Evolutionary conservation across 1,140 invertebrate species (phyloP), one percentile per base, ranked within the genome.

Genomic region (Atopsyche davidsoni): DNA sequence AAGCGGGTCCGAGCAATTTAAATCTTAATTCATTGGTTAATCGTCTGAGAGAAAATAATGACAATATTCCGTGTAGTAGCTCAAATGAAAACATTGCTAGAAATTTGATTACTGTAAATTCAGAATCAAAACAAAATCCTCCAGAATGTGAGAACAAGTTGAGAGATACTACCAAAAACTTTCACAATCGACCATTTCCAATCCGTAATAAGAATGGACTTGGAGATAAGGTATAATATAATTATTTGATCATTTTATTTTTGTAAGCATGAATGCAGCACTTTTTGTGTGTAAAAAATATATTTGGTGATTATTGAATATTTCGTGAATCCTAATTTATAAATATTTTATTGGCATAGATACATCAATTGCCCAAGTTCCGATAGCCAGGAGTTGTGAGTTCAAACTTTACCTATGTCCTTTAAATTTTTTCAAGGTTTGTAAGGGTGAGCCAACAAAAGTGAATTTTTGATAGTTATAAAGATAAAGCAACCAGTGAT

Each of bases 1-100:
- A 40, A 39, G 32, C 52, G 14, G 49, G 50, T 43, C 55, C 54
- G n/a, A 55, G 53, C 17, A 39, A 28, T 44, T 39, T 38, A 16
- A 34, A 25, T 21, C 22, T 42, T 10, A 43, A 43, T 13, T 40
- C 16, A 16, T 31, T 31, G 4, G 19, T 28, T 17, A 40, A 44
- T 48, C 49, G 39, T n/a, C 32, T 53, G 44, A 52, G 28, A 40
- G 50, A 28, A 23, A 46, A 28, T 13, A 46, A 52, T 46, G 43
- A 39, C 19, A 52, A 52, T 16, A 23, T 46, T 3, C 23, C 24
- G 3, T n/a, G 17, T 14, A 13, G 21, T 16, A 13, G 6, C 16
- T 45, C 43, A 3, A 42, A 7, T 42, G 19, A 9, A 16, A 18
- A 42, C 11, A 22, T 13, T 4, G 10, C 21, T 21, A 46, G 34